A percentile compares a stretch with the other conserved stretches of the same genome.
Conservation (phyloP, 2,888 invertebrate genomes). For the Lydus trimaculatus region DNA sequence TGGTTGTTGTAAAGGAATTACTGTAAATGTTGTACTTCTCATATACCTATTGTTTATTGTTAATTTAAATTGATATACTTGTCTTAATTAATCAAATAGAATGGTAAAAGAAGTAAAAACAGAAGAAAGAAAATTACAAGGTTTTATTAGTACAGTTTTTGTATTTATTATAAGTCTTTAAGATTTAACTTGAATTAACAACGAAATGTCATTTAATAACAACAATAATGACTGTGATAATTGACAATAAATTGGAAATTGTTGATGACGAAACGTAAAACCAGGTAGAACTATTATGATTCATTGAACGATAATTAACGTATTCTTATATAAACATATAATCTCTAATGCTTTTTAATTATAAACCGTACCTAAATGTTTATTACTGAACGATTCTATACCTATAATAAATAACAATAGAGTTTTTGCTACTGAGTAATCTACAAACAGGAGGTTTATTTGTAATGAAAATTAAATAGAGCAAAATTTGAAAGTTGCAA, state of each 20-base stretch:
- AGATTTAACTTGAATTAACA: not conserved
- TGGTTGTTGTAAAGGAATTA: too few relatives aligned
- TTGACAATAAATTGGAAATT: conserved; percentile 4
- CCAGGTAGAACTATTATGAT: not conserved
- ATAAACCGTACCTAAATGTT: too few relatives aligned
- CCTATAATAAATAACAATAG: too few relatives aligned
- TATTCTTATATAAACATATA: not conserved
- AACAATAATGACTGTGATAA: not conserved
- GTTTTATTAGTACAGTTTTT: not conserved
- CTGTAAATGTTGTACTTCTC: not conserved
- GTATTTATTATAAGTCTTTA: not conserved
- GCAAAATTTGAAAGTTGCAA: too few relatives aligned
- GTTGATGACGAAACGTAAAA: not conserved
- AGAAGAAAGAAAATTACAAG: not conserved
- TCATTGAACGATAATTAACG: not conserved
- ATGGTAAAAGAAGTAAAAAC: not conserved
- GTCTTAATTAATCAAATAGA: conserved; percentile 9
- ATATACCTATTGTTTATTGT: not conserved
- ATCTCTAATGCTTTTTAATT: too few relatives aligned
- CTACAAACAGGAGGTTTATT: too few relatives aligned
- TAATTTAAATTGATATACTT: not conserved
- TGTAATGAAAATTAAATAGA: too few relatives aligned
- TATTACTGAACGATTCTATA: too few relatives aligned
- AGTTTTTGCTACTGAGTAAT: too few relatives aligned
- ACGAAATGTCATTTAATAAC: conserved; percentile 5